A percentile compares a stretch with the other conserved stretches of the same genome.
Conservation (phyloP, 2,797 vertebrate species). For the Thamnophis elegans region DNA sequence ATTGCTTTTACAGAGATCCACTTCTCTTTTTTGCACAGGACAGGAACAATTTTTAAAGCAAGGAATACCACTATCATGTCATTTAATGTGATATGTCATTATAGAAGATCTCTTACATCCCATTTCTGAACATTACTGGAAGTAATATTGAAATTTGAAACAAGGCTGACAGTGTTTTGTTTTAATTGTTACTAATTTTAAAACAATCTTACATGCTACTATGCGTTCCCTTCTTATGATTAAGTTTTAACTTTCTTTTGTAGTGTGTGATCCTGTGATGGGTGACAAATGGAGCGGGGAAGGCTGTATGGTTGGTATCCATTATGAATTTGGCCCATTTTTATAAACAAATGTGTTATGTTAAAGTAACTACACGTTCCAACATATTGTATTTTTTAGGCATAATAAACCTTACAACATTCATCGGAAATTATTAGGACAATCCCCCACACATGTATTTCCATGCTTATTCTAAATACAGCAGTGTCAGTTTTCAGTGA, state of each 20-base stretch:
- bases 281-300: conserved; percentile 87
- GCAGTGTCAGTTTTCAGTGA: not conserved
- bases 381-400: conserved; percentile 3
- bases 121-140: not conserved
- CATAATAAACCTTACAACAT: not conserved
- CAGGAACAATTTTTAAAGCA: not conserved
- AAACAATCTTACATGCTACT: not conserved
- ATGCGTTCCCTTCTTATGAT: conserved; percentile 29
- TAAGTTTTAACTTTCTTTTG: conserved; percentile 42
- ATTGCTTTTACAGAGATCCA: not conserved
- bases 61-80: not conserved
- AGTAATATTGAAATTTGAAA: not conserved
- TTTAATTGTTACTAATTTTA: not conserved
- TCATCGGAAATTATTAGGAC: not conserved
- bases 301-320: conserved; percentile 87
- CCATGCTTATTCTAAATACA: not conserved
- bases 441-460: not conserved
- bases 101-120: not conserved
- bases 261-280: conserved; percentile 97
- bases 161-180: not conserved
- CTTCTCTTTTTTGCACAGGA: rapidly evolving
- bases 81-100: not conserved
- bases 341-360: not conserved
- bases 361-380: not conserved
- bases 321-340: not conserved